Evolutionary conservation across 2,113 vertebrate genomes (phyloP).

Genomic region (Symphodus melops): DNA sequence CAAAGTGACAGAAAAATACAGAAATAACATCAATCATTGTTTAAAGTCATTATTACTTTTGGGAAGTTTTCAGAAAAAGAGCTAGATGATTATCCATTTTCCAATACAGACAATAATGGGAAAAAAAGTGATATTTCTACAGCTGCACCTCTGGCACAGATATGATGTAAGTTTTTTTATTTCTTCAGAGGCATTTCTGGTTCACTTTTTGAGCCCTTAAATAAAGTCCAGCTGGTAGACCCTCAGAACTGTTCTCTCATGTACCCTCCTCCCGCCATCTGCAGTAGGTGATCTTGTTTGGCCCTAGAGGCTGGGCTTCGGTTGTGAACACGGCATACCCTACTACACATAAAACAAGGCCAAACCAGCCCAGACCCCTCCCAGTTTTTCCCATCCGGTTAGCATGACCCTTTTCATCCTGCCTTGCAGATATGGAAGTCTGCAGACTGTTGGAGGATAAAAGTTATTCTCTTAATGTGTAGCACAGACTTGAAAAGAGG

Average conservation of each 20-base stretch:
- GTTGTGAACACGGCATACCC: slow-evolving; percentile 27
- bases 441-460: slow-evolving; percentile 62
- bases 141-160: slow-evolving; percentile 64
- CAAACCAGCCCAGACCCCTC: slow-evolving; percentile 25
- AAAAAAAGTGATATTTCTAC: slow-evolving; percentile 30
- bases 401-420: slow-evolving; percentile 45
- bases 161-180: slow-evolving; percentile 75
- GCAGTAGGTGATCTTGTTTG: slow-evolving; percentile 67
- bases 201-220: slow-evolving; percentile 77
- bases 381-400: slow-evolving; percentile 45
- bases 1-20: slow-evolving; percentile 40
- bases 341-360: slow-evolving; percentile 42
- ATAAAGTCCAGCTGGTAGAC: slow-evolving; percentile 79
- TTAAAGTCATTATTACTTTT: slow-evolving; percentile 44
- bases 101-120: slow-evolving; percentile 5
- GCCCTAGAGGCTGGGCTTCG: slow-evolving; percentile 54
- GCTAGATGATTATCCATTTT: slow-evolving; percentile 26
- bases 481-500: slow-evolving; percentile 55
- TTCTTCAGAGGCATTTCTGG: slow-evolving; percentile 72
- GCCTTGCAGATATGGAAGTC: slow-evolving; percentile 66
- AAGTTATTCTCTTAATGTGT: slow-evolving; percentile 49
- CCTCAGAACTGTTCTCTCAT: slow-evolving; percentile 67
- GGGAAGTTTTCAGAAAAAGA: slow-evolving; percentile 39
- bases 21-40: slow-evolving; percentile 57
- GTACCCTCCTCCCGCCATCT: slow-evolving; percentile 49